These are phyloP conservation scores for Vespertilio murinus DNA, from an alignment of 2,797 vertebrate genomes.

Conservation along the genomic window DNA sequence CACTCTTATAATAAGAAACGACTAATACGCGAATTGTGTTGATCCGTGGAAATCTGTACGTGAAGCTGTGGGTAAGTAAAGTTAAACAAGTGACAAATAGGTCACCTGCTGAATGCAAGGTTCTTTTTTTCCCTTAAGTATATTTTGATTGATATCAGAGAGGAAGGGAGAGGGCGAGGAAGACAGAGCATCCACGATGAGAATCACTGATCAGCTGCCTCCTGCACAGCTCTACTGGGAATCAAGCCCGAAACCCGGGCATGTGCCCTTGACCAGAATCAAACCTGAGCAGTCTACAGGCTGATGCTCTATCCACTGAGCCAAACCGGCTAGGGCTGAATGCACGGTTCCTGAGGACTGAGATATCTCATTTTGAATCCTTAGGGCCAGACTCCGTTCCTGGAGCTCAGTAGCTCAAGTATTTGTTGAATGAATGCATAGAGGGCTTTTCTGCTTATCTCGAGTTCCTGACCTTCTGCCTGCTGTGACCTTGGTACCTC, in stretches of 20 bases:
- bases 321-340: not conserved
- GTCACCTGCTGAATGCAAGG: not conserved
- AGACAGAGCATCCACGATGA: no score
- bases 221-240: no score
- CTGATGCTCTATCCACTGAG: no score
- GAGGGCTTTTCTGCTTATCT: not conserved
- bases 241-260: no score
- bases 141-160: no score
- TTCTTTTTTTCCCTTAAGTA: not conserved
- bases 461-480: not conserved
- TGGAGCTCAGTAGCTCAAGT: not conserved
- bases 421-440: not conserved
- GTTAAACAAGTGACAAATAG: not conserved
- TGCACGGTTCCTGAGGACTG: not conserved
- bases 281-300: no score
- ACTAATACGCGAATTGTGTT: not conserved
- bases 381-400: not conserved
- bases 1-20: not conserved
- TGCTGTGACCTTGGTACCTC: conserved; percentile 20
- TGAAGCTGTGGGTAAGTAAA: not conserved
- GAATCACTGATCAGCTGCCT: no score
- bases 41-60: not conserved
- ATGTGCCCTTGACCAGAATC: no score
- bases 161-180: no score
- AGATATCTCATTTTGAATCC: not conserved